Conservation (phyloP, 2,888 invertebrate species). For the Alloscopus bannaensis region DNA sequence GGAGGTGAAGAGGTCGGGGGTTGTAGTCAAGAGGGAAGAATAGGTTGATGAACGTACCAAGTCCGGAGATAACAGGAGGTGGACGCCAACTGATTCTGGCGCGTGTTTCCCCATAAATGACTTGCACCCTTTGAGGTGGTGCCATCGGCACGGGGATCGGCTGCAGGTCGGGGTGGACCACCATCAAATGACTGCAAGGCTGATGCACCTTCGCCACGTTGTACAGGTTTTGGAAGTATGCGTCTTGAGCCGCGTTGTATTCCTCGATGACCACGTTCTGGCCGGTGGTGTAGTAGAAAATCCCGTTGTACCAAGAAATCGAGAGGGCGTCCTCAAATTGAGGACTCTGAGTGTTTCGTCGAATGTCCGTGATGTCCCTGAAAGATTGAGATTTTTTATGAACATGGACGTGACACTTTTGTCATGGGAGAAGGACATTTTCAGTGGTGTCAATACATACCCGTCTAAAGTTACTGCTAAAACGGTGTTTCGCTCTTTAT, state of each 20-base stretch:
- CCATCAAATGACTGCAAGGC: conserved; percentile 77
- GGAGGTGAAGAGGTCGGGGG: conserved; percentile 47
- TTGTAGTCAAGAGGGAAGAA: conserved; percentile 56
- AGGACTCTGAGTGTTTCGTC: conserved; percentile 84
- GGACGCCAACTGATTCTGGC: conserved; percentile 81
- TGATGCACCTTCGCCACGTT: conserved; percentile 76
- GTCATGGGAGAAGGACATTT: no score
- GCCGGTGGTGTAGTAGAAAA: conserved; percentile 94
- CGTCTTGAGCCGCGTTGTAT: conserved; percentile 82
- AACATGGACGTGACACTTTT: no score
- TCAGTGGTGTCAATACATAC: conserved; percentile 77
- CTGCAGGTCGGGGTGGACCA: conserved; percentile 83
- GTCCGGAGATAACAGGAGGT: conserved; percentile 85
- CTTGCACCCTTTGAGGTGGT: conserved; percentile 87
- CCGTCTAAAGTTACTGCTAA: conserved; percentile 89
- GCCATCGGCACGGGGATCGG: conserved; percentile 87
- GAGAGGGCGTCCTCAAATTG: conserved; percentile 86
- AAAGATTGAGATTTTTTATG: no score
- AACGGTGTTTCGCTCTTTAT: conserved; percentile 85
- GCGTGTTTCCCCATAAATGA: conserved; percentile 81
- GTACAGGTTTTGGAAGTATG: conserved; percentile 87
- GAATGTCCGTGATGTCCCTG: conserved; percentile 83
- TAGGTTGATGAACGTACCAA: conserved; percentile 78
- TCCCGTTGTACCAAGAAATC: conserved; percentile 84
- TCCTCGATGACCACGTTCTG: conserved; percentile 86